Base-by-base conservation (phyloP, 2,113 vertebrate genomes). In the Pampusana beccarii region DNA sequence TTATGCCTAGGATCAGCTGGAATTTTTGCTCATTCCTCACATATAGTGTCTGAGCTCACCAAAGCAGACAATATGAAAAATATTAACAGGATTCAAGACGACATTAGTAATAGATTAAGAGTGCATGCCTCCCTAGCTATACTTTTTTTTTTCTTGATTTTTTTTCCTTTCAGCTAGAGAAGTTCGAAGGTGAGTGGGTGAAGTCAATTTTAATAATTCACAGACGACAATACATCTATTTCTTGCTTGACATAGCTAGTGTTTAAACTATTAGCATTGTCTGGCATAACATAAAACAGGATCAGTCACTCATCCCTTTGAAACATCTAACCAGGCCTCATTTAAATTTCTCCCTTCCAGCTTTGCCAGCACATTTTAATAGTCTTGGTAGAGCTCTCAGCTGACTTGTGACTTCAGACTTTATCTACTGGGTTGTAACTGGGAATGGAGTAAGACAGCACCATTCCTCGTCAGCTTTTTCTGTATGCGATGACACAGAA, bases 31-130 rank as follows among this genome's bases (percentile, higher is more conserved):
- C 92, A 81, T 79, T 93, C 70, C 40, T 95, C 73, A 77, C 82
- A 87, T 77, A 75, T 36, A 90, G 74, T 75, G 46, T 93, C 93
- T 95, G 62, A 67, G 78, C 78, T 77, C 42, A 81, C 80, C 78
- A 94, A 92, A 95, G 90, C 73, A 96, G 86, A 81, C 86, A 82
- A 92, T 96, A 96, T 92, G 95, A 96, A 90, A 91, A 94, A 92
- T 97, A 86, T 94, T 92, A 96, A 88, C 92, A 93, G 80, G 85
- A 75, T 64, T 90, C 54, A 73, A 91, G 83, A 93, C 42, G 60
- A 95, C 92, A 83, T 83, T 92, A 67, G 88, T 89, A 89, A 58
- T 74, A 92, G 95, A 95, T 85, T 97, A 96, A 96, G 88, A 94
- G 92, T 38, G 28, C 60, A 46, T 70, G 38, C 56, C 57, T 92